These are phyloP conservation scores for Euzophera pinguis DNA, from an alignment of 2,888 invertebrate species.

Conservation along the genomic window DNA sequence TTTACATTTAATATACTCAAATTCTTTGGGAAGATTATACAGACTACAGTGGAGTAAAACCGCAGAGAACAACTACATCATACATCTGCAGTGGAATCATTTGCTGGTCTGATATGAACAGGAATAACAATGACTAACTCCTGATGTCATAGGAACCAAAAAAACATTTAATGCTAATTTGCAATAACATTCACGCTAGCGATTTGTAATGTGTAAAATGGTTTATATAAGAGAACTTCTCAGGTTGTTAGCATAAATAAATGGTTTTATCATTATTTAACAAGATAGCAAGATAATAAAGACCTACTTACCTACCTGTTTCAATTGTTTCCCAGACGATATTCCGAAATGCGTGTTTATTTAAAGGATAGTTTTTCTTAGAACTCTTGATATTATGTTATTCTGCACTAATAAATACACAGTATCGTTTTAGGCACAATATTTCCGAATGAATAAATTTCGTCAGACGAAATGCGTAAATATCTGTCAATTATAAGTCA, in stretches of 20 bases:
- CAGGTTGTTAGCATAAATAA: not conserved
- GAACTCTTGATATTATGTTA: not conserved
- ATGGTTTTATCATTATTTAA: slow-evolving; percentile 7
- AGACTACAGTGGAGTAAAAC: too few species aligned
- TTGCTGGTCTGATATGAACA: not conserved
- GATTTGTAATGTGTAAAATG: not conserved
- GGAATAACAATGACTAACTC: slow-evolving; percentile 41
- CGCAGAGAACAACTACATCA: too few species aligned
- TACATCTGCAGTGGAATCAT: too few species aligned
- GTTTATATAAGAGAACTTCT: not conserved
- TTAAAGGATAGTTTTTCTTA: not conserved
- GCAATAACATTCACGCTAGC: not conserved
- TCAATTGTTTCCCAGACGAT: not conserved
- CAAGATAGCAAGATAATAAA: not conserved
- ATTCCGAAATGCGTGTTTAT: not conserved
- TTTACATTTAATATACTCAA: too few species aligned
- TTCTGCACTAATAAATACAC: not conserved
- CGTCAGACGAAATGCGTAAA: slow-evolving; percentile 41
- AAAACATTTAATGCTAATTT: not conserved
- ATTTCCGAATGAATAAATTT: slow-evolving; percentile 21
- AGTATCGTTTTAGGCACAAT: not conserved
- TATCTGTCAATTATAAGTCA: slow-evolving; percentile 38
- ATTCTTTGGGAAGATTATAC: too few species aligned
- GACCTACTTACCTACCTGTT: not conserved
- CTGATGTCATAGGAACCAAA: slow-evolving; percentile 48